phyloP scores from a whole-genome alignment of 2,113 vertebrate species.

The Microtus oregoni region DNA sequence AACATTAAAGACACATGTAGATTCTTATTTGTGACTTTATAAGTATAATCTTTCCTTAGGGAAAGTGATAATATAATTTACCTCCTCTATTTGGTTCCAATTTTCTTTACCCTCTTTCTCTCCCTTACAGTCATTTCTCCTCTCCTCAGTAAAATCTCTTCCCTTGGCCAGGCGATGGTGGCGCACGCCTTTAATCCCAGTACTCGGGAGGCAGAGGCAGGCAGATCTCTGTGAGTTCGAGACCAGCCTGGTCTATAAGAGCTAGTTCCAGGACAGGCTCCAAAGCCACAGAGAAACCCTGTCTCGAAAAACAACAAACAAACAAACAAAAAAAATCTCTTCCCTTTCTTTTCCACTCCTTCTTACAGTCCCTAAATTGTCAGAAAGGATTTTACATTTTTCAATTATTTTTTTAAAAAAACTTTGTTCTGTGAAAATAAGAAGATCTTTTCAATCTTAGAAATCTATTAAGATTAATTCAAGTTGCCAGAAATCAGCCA shows the following conservation, averaged over 20 bases:
- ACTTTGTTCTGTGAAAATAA: neutral
- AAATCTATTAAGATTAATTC: slow-evolving; percentile 45
- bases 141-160: neutral
- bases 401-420: neutral
- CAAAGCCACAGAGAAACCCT: no score
- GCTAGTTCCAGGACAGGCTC: no score
- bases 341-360: neutral
- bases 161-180: neutral
- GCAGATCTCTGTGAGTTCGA: no score
- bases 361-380: neutral
- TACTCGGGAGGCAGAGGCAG: no score
- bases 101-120: neutral
- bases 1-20: neutral
- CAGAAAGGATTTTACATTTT: neutral
- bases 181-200: no score
- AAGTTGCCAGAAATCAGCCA: slow-evolving; percentile 5
- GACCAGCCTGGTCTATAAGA: no score
- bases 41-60: slow-evolving; percentile 5
- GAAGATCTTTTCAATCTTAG: slow-evolving; percentile 10
- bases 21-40: slow-evolving; percentile 49
- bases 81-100: slow-evolving; percentile 3
- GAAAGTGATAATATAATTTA: neutral
- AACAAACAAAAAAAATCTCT: neutral
- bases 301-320: no score
- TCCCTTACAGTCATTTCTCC: slow-evolving; percentile 29